Evolutionary conservation across 2,797 vertebrate genomes (phyloP), one percentile per base, ranked within the genome.

Genomic region (Dryobates pubescens): DNA sequence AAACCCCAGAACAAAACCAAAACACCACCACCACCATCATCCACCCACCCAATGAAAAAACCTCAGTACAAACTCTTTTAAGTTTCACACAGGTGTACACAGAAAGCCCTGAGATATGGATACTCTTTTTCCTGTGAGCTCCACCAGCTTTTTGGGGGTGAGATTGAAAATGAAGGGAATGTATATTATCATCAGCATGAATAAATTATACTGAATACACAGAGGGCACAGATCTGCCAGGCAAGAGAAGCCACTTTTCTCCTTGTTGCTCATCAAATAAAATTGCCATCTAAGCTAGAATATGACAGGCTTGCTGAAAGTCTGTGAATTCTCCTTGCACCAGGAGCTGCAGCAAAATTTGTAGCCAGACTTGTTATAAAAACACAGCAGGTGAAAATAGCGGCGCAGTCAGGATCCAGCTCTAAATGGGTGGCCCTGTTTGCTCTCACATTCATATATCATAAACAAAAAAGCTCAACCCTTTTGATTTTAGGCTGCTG

Each of bases 351-450:
- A 89, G 27, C 49, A 93, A 93, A 89, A 80, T 70, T 93, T 18
- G 5, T 84, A 88, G 36, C 49, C 80, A 92, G 80, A 65, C 74
- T 88, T 61, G 17, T 56, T 80, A 74, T 26, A 56, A 91, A 82
- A 94, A 86, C 77, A 91, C 18, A 54, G 51, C 62, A 89, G 71
- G 76, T 93, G 94, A 95, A 96, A 96, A 93, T 94, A 95, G 69
- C 68, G 86, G 26, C 3, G 5, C 64, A 93, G 53, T 62, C 72
- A 84, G 80, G 57, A 94, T 91, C 71, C 85, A 91, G 57, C 77
- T 88, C 77, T 65, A 90, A 96, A 95, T 80, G 89, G 72, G 85
- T 95, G 94, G 90, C 94, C 94, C 94, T 88, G 74, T 96, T 96
- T 93, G 87, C 82, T 91, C 71, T 76, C 82, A 27, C 49, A 75